Conservation (phyloP, 2,113 vertebrate species). For the Pteruthius melanotis region DNA sequence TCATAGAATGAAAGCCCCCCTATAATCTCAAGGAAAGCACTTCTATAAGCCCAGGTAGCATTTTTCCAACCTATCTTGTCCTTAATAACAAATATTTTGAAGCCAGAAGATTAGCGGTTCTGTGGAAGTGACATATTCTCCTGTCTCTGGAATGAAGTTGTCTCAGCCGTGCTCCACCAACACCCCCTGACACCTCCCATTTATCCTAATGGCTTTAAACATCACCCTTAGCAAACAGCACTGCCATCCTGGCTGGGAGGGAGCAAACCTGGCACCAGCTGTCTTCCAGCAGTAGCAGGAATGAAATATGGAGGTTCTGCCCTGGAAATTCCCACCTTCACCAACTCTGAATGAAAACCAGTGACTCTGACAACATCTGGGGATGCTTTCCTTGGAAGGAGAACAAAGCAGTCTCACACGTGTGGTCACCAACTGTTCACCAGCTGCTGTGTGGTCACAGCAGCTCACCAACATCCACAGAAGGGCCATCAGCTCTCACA, state of each 20-base stretch:
- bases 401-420: not conserved
- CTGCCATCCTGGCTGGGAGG: not conserved
- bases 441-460: too few species aligned
- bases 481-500: not conserved
- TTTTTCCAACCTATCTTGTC: not conserved
- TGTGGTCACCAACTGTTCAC: too few species aligned
- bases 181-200: not conserved
- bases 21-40: not conserved
- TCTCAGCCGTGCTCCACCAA: not conserved
- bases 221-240: not conserved
- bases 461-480: not conserved
- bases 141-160: not conserved
- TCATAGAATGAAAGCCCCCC: not conserved
- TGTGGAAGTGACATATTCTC: not conserved
- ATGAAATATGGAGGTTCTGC: not conserved
- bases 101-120: not conserved
- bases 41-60: not conserved
- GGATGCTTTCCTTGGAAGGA: not conserved
- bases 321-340: not conserved
- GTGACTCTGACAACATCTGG: not conserved
- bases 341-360: not conserved
- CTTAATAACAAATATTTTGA: not conserved
- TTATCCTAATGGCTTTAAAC: not conserved
- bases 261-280: not conserved
- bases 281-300: not conserved